phyloP scores from a whole-genome alignment of 2,113 vertebrate species.

The Rhinolophus ferrumequinum region DNA sequence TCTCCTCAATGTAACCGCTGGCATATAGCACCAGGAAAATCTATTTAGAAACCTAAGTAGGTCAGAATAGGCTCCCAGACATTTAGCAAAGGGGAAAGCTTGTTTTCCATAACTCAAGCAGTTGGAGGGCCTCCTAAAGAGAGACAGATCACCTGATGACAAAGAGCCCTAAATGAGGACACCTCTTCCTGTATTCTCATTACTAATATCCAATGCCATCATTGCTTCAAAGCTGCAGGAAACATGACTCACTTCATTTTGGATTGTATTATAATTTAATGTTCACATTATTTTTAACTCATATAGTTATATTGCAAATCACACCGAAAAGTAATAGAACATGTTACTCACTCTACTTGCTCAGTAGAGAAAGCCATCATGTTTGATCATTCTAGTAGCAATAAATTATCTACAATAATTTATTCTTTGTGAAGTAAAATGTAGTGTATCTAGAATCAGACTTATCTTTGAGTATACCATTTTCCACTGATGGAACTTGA shows the following conservation, averaged over 20 bases:
- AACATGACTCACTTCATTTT: neutral
- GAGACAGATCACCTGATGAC: neutral
- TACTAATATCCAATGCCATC: neutral
- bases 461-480: neutral
- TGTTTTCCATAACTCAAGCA: neutral
- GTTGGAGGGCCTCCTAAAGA: neutral
- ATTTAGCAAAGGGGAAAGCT: neutral
- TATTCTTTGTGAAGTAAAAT: neutral
- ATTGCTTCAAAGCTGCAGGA: neutral
- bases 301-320: neutral
- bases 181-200: neutral
- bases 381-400: neutral
- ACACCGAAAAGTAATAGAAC: neutral
- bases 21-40: neutral
- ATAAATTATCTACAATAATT: neutral
- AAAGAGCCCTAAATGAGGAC: neutral
- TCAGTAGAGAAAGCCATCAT: neutral
- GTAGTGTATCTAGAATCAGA: neutral
- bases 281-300: neutral
- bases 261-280: neutral
- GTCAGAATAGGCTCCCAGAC: conserved; percentile 26
- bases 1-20: neutral
- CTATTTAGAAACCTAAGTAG: conserved; percentile 51
- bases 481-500: neutral
- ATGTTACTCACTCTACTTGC: neutral